These are phyloP conservation scores for Anaspis maculata DNA, from an alignment of 2,888 invertebrate species.

Conservation along the genomic window DNA sequence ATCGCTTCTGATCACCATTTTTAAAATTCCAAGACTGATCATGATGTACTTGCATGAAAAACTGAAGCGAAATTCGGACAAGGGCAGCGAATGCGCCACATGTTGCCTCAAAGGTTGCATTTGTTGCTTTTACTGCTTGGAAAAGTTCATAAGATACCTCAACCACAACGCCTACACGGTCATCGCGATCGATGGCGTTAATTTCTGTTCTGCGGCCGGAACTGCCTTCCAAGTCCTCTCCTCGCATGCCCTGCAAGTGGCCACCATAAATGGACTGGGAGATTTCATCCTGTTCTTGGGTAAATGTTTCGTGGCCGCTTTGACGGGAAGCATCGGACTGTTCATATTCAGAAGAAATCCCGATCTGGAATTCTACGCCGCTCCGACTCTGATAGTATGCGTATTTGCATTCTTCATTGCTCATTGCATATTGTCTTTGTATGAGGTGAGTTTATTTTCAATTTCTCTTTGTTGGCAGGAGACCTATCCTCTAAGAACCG, in stretches of 20 bases:
- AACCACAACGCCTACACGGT: slow-evolving; percentile 95
- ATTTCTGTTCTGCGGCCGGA: slow-evolving; percentile 84
- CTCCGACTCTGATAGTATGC: slow-evolving; percentile 76
- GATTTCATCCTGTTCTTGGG: slow-evolving; percentile 89
- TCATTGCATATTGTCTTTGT: slow-evolving; percentile 85
- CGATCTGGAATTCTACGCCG: slow-evolving; percentile 73
- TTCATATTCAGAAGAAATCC: slow-evolving; percentile 65
- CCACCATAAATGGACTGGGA: slow-evolving; percentile 86
- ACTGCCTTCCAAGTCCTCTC: slow-evolving; percentile 81
- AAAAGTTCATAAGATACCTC: slow-evolving; percentile 83
- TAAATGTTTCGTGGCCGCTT: slow-evolving; percentile 72
- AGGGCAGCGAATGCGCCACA: slow-evolving; percentile 65
- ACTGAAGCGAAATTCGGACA: slow-evolving; percentile 58
- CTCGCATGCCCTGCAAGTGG: slow-evolving; percentile 77
- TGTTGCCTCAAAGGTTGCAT: slow-evolving; percentile 75
- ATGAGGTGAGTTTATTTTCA: slow-evolving; percentile 64
- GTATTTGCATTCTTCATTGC: slow-evolving; percentile 87
- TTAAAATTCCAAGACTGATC: slow-evolving; percentile 84
- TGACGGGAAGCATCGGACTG: slow-evolving; percentile 72
- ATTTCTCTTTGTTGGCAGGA: not conserved
- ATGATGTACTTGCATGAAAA: slow-evolving; percentile 84
- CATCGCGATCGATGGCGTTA: slow-evolving; percentile 83
- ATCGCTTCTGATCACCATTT: slow-evolving; percentile 84
- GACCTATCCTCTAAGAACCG: no score
- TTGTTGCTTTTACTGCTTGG: slow-evolving; percentile 85